phyloP scores from a whole-genome alignment of 2,888 invertebrate species.

The Drosophila peninsularis region DNA sequence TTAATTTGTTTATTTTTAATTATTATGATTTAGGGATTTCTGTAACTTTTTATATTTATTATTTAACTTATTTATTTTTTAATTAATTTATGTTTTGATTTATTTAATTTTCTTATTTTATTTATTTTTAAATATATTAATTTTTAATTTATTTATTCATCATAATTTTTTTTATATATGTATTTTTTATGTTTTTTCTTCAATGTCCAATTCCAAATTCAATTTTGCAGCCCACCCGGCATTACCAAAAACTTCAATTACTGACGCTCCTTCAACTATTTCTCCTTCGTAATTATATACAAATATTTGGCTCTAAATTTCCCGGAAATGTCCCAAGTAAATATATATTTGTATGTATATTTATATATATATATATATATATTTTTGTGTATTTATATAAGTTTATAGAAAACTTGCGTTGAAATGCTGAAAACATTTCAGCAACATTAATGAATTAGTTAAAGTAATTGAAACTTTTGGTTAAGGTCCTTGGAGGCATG shows the following conservation, averaged over 20 bases:
- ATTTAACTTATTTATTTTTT: too few species aligned
- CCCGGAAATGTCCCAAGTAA: background rate
- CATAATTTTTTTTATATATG: background rate
- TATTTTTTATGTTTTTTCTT: background rate
- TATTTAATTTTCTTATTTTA: too few species aligned
- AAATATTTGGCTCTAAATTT: conserved; percentile 12
- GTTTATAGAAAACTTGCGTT: background rate
- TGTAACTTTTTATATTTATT: too few species aligned
- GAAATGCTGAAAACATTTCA: conserved; percentile 38
- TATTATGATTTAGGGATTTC: too few species aligned
- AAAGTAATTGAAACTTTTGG: conserved; percentile 64
- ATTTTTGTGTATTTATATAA: too few species aligned
- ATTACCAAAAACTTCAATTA: background rate
- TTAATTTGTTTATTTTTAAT: too few species aligned
- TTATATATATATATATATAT: background rate
- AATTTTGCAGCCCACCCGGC: background rate
- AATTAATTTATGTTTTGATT: too few species aligned
- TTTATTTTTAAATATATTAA: background rate
- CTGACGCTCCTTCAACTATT: conserved; percentile 2
- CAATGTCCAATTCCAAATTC: background rate
- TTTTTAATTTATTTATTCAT: background rate
- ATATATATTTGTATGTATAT: background rate
- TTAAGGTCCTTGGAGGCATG: conserved; percentile 26
- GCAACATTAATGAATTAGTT: conserved; percentile 66
- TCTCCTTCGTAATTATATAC: conserved; percentile 1